Percentiles rank a stretch among this genome's conserved stretches.
These are phyloP conservation scores for Macrosoma leucophasiata DNA, from an alignment of 2,888 invertebrate species.

Conservation along the genomic window DNA sequence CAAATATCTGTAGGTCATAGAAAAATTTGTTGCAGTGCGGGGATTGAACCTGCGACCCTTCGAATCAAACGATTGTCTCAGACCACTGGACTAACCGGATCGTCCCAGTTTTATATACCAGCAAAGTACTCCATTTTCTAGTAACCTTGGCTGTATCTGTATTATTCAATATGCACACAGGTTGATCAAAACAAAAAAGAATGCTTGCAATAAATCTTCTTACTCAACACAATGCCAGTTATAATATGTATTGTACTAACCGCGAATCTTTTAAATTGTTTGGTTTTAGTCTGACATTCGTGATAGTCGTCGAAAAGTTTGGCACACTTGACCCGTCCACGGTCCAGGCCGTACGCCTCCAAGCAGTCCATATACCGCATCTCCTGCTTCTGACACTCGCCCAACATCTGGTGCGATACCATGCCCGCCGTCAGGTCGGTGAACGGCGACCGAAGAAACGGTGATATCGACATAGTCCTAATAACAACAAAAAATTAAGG, in stretches of 20 bases:
- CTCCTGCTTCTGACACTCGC: constrained; percentile 81
- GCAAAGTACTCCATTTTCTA: too few species aligned
- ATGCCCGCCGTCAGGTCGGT: constrained; percentile 82
- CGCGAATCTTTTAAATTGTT: constrained; percentile 76
- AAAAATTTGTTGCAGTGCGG: too few species aligned
- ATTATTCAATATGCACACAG: too few species aligned
- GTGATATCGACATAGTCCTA: constrained; percentile 75
- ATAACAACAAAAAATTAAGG: constrained; percentile 17
- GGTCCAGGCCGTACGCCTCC: constrained; percentile 86
- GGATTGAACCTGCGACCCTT: too few species aligned
- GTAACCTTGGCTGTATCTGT: too few species aligned
- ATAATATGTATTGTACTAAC: constrained; percentile 39
- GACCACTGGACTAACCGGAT: too few species aligned
- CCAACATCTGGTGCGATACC: constrained; percentile 79
- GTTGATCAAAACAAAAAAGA: too few species aligned
- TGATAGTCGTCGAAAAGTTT: constrained; percentile 79
- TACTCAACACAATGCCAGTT: too few species aligned
- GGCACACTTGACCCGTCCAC: constrained; percentile 78
- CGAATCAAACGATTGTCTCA: too few species aligned
- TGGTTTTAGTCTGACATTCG: constrained; percentile 79
- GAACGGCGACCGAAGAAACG: constrained; percentile 80
- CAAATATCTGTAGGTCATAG: too few species aligned
- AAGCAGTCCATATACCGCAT: constrained; percentile 83
- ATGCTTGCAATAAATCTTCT: too few species aligned
- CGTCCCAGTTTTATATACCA: too few species aligned